These are phyloP conservation scores for Octodon degus DNA, from an alignment of 2,113 vertebrate species.

Conservation along the genomic window DNA sequence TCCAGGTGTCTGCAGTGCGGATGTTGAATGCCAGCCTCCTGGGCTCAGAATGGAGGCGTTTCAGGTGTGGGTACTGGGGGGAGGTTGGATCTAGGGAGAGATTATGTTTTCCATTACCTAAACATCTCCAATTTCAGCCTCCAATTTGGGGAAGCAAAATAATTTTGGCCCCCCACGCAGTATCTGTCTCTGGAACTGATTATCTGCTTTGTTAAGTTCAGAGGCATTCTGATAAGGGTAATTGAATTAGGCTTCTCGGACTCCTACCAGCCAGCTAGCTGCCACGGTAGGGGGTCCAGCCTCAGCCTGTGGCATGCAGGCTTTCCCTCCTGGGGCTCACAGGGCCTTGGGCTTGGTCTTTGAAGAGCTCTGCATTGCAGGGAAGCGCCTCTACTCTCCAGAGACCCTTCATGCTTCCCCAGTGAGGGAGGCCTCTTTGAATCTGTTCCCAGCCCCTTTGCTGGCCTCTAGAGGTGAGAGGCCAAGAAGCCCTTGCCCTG, in stretches of 20 bases:
- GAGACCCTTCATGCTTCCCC: constrained; percentile 60
- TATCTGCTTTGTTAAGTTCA: constrained; percentile 90
- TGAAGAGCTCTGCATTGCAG: constrained; percentile 78
- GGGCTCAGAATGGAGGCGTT: constrained; percentile 44
- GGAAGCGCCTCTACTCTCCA: constrained; percentile 45
- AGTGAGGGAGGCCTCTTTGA: constrained; percentile 44
- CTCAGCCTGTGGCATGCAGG: constrained; percentile 62
- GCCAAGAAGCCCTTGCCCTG: not conserved
- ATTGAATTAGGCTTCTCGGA: constrained; percentile 88
- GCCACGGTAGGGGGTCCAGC: constrained; percentile 83
- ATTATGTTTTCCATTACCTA: constrained; percentile 85
- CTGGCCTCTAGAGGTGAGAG: not conserved
- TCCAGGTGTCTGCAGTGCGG: not conserved
- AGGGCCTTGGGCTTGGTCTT: constrained; percentile 66
- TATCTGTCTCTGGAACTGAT: constrained; percentile 89
- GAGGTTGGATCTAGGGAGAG: constrained; percentile 48
- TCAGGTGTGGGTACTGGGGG: constrained; percentile 80
- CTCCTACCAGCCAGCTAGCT: constrained; percentile 84
- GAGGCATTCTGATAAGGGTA: constrained; percentile 89
- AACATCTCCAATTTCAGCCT: constrained; percentile 86
- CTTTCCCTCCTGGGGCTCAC: constrained; percentile 70
- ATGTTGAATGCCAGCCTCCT: not conserved
- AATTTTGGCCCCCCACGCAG: constrained; percentile 86
- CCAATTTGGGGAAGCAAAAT: constrained; percentile 85
- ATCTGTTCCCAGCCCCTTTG: constrained; percentile 68